These are phyloP conservation scores for Siphlonurus alternatus DNA, from an alignment of 2,888 invertebrate species.

Conservation along the genomic window DNA sequence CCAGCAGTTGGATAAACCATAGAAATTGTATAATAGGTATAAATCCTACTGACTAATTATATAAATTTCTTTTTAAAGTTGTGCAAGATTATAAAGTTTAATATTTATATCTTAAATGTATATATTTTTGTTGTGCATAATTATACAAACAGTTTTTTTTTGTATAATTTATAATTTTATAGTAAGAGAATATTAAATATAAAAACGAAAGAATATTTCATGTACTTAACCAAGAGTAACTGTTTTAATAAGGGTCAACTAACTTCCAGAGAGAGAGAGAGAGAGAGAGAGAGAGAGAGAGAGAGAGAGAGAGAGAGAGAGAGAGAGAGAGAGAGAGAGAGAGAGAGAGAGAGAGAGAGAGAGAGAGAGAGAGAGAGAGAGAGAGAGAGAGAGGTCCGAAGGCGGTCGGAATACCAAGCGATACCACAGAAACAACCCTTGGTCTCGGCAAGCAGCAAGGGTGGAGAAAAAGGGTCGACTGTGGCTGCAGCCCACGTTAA, in stretches of 20 bases:
- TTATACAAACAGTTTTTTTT: no score
- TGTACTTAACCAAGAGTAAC: neutral
- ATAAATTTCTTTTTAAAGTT: no score
- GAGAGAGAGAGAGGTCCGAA: neutral
- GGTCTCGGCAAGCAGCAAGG: neutral
- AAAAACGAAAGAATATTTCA: no score
- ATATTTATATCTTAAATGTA: no score
- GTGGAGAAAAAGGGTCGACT: neutral
- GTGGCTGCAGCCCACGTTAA: neutral
- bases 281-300: neutral
- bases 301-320: neutral
- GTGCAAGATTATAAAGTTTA: no score
- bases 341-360: neutral
- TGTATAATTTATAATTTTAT: no score
- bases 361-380: neutral
- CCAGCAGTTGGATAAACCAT: no score
- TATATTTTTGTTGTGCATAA: no score
- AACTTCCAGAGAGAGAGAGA: neutral
- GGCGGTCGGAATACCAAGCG: neutral
- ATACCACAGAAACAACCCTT: neutral
- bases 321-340: neutral
- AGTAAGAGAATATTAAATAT: no score
- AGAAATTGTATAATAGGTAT: no score
- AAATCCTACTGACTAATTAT: no score
- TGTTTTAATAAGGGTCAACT: neutral